Percentiles rank a stretch among this genome's conserved stretches.
phyloP scores from a whole-genome alignment of 2,888 invertebrate species.

The Mesoligia furuncula region DNA sequence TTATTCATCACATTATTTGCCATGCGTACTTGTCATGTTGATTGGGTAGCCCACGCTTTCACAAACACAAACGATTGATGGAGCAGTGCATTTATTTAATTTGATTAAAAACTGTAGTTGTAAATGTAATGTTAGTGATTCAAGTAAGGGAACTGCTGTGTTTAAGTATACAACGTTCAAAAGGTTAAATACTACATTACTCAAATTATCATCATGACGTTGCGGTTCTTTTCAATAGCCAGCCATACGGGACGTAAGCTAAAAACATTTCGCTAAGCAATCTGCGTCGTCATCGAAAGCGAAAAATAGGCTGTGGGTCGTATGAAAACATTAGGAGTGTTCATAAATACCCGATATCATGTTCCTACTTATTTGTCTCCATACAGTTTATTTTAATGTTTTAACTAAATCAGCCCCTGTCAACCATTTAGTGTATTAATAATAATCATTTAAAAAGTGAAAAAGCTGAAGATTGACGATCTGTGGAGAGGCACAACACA shows the following conservation, averaged over 20 bases:
- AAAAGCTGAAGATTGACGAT: conserved; percentile 6
- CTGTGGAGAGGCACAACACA: background rate
- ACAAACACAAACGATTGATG: conserved; percentile 6
- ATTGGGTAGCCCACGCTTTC: conserved; percentile 9
- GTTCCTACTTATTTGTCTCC: conserved; percentile 14
- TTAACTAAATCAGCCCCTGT: conserved; percentile 11
- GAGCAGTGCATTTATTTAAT: conserved; percentile 4
- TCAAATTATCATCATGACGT: conserved; percentile 67
- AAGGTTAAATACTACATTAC: conserved; percentile 45
- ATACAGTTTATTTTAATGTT: conserved; percentile 24
- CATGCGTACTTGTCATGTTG: conserved; percentile 6
- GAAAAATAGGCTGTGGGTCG: conserved; percentile 55
- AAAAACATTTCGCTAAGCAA: conserved; percentile 69
- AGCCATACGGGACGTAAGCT: conserved; percentile 68
- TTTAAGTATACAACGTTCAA: conserved; percentile 21
- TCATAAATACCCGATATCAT: conserved; percentile 29
- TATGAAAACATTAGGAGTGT: conserved; percentile 64
- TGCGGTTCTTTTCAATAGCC: conserved; percentile 56
- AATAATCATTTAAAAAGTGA: conserved; percentile 8
- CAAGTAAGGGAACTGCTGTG: background rate
- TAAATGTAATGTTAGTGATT: conserved; percentile 18
- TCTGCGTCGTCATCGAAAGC: conserved; percentile 67
- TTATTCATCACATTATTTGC: conserved; percentile 14
- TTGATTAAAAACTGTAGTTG: background rate
- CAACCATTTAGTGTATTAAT: conserved; percentile 14